These are phyloP conservation scores for Erpetoichthys calabaricus DNA, from an alignment of 2,797 vertebrate genomes.

Conservation along the genomic window DNA sequence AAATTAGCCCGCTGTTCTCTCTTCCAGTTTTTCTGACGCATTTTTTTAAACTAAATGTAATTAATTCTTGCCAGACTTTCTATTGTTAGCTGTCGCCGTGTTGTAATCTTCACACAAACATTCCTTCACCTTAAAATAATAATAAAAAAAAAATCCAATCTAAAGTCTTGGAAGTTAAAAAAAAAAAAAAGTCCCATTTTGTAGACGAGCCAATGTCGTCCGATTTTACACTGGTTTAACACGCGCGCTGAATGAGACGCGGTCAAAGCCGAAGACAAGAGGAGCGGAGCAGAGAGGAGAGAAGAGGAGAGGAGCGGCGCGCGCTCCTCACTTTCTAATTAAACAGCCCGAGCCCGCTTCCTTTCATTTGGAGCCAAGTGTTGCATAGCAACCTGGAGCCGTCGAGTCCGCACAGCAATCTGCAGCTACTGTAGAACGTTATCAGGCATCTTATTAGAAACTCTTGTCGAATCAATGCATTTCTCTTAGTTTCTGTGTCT, in stretches of 20 bases:
- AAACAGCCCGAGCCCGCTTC: not conserved
- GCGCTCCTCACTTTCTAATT: not conserved
- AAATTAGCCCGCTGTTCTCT: too few species aligned
- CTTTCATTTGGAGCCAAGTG: slow-evolving; percentile 13
- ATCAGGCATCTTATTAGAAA: slow-evolving; percentile 17
- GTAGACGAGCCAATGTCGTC: not conserved
- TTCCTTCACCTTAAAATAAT: not conserved
- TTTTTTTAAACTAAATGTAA: not conserved
- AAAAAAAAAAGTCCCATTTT: not conserved
- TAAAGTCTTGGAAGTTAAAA: not conserved
- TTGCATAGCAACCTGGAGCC: slow-evolving; percentile 18
- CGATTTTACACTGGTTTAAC: slow-evolving; percentile 4
- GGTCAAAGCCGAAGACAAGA: too few species aligned
- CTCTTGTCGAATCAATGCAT: slow-evolving; percentile 6
- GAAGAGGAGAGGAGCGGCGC: too few species aligned
- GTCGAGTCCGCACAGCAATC: slow-evolving; percentile 10
- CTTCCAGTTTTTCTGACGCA: too few species aligned
- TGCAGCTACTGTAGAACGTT: slow-evolving; percentile 7
- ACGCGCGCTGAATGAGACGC: not conserved
- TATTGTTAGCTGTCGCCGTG: not conserved
- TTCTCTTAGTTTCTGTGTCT: slow-evolving; percentile 1
- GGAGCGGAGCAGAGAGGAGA: too few species aligned
- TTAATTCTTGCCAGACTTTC: not conserved
- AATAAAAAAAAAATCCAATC: slow-evolving; percentile 1
- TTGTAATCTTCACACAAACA: slow-evolving; percentile 1